Base-by-base conservation (phyloP, 2,888 invertebrate genomes). In the Lasioglossum lativentre region DNA sequence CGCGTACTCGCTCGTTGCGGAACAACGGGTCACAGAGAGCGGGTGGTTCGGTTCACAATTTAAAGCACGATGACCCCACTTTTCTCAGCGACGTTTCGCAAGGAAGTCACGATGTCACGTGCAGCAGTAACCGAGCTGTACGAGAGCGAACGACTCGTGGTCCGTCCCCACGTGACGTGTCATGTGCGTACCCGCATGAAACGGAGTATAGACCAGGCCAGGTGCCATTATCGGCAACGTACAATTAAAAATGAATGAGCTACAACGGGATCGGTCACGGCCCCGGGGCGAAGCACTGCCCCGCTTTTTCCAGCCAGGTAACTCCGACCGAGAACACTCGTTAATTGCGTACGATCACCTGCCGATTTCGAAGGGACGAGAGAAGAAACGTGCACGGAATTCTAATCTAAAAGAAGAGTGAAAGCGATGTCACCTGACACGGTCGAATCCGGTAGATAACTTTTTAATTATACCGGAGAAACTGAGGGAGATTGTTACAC, bases 131-230 rank as follows among this genome's bases (percentile, higher is more conserved):
- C 70, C 56, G 56, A n/a, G 56, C 56, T 56, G 56, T 81, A 84
- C 83, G 79, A 85, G 83, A 85, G 82, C 78, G 86, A 86, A 88
- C 89, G 83, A 86, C 86, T 83, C 80, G 76, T 71, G 80, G 76
- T 56, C 82, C 56, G 56, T 59, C 84, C 63, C 90, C 91, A 90
- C 90, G 91, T 91, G 90, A 91, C 88, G 83, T 81, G 90, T 90
- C 91, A 87, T 87, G 87, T 82, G 81, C 89, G 82, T 82, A 84
- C 90, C 90, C 90, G 90, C 91, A 90, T 90, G 83, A 85, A 83
- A 81, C 82, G 75, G 83, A 75, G n/a, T 1, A 56, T n/a, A 56
- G 23, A 76, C 56, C 88, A 90, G 52, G 80, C 68, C 90, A 90
- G 88, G 88, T 90, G 90, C 87, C 83, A 85, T 87, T 86, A 84